Percentiles rank a stretch among this genome's conserved stretches.
Evolutionary conservation across 2,113 vertebrate genomes (phyloP).

Genomic region (Pholis gunnellus): DNA sequence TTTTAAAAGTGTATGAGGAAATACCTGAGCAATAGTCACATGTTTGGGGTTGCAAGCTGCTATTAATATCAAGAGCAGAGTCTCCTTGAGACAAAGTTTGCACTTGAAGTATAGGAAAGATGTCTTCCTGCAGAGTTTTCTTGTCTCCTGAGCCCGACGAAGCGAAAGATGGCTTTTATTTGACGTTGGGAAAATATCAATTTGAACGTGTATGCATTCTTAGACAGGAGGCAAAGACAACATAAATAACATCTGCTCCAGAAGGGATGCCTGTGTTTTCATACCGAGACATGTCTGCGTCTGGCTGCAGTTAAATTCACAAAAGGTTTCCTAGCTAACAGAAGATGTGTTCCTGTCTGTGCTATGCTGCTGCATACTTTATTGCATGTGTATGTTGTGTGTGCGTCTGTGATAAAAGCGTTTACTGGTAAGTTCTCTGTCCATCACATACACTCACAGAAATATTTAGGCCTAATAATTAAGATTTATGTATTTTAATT

Average conservation of each 20-base stretch:
- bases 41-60: constrained; percentile 29
- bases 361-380: background rate
- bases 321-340: constrained; percentile 15
- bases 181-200: constrained; percentile 18
- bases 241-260: constrained; percentile 51
- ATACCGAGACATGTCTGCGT: constrained; percentile 18
- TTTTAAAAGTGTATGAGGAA: constrained; percentile 51
- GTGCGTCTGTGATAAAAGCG: background rate
- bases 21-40: constrained; percentile 53
- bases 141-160: background rate
- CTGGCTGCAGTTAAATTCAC: constrained; percentile 24
- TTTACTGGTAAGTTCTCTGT: background rate
- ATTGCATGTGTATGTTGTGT: background rate
- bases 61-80: constrained; percentile 50
- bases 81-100: constrained; percentile 61
- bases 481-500: no score
- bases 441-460: background rate
- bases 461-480: no score
- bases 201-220: constrained; percentile 4
- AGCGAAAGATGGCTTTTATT: constrained; percentile 15
- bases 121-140: background rate
- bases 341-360: background rate
- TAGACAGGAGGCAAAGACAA: constrained; percentile 31
- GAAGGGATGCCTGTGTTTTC: constrained; percentile 17
- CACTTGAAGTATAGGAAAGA: constrained; percentile 6